These are phyloP conservation scores for Bugulina stolonifera DNA, from an alignment of 2,888 invertebrate species.

Conservation along the genomic window DNA sequence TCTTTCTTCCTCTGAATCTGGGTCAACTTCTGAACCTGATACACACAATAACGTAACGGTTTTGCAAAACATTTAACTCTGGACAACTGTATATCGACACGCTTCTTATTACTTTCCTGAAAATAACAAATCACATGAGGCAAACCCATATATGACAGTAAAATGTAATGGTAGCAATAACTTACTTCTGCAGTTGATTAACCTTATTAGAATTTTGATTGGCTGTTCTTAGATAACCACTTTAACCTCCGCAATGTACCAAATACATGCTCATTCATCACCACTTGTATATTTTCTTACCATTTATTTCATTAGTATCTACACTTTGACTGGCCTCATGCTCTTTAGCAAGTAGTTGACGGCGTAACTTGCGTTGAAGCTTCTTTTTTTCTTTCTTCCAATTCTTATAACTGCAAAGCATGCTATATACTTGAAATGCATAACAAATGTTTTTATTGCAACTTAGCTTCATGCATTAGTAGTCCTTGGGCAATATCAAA, in stretches of 20 bases:
- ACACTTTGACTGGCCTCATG: too few relatives aligned
- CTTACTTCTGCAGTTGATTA: too few relatives aligned
- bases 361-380: not conserved
- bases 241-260: too few relatives aligned
- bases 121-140: not conserved
- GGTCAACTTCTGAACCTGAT: not conserved
- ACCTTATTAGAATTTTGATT: too few relatives aligned
- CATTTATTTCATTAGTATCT: too few relatives aligned
- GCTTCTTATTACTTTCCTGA: not conserved
- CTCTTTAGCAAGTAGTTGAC: not conserved
- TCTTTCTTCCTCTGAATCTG: not conserved
- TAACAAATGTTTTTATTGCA: too few relatives aligned
- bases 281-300: not conserved
- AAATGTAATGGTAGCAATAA: too few relatives aligned
- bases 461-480: too few relatives aligned
- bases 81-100: not conserved
- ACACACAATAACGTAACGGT: not conserved
- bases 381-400: constrained; percentile 23
- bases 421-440: too few relatives aligned
- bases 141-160: not conserved
- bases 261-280: not conserved
- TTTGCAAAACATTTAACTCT: not conserved
- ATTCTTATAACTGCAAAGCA: constrained; percentile 11
- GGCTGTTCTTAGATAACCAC: too few relatives aligned
- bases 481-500: too few relatives aligned